Evolutionary conservation across 2,797 vertebrate genomes (phyloP).

Genomic region (Protonibea diacanthus): DNA sequence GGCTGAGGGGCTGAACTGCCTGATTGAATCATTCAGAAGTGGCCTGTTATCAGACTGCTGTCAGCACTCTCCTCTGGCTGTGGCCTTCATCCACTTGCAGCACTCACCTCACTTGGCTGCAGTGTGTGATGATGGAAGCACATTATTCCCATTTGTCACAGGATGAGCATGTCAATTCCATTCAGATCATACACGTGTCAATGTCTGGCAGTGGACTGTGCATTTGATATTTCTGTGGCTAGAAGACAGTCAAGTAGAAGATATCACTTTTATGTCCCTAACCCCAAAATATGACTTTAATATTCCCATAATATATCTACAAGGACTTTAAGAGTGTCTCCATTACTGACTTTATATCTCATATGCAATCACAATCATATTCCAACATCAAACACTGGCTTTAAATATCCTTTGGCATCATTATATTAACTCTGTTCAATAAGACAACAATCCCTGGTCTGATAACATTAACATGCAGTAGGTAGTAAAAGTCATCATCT

Average conservation of each 20-base stretch:
- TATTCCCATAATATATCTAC: not conserved
- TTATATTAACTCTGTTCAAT: not conserved
- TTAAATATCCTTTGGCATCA: not conserved
- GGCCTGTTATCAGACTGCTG: constrained; percentile 74
- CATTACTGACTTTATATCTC: not conserved
- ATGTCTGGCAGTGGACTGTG: constrained; percentile 37
- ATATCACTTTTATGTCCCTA: not conserved
- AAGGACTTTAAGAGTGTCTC: not conserved
- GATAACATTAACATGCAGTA: not conserved
- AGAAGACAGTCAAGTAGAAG: constrained; percentile 6
- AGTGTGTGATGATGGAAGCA: constrained; percentile 34
- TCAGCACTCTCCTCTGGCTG: constrained; percentile 47
- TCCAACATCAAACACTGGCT: not conserved
- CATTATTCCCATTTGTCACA: constrained; percentile 55
- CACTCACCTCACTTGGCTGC: constrained; percentile 16
- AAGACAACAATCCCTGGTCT: not conserved
- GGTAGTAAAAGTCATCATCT: not conserved
- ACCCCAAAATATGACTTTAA: not conserved
- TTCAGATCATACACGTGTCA: constrained; percentile 33
- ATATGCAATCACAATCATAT: not conserved
- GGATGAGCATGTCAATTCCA: constrained; percentile 48
- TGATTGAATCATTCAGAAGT: constrained; percentile 89
- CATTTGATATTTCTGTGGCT: constrained; percentile 42
- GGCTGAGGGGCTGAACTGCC: constrained; percentile 92
- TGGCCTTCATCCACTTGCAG: constrained; percentile 33